phyloP scores from a whole-genome alignment of 2,797 vertebrate species.

The Paguma larvata region DNA sequence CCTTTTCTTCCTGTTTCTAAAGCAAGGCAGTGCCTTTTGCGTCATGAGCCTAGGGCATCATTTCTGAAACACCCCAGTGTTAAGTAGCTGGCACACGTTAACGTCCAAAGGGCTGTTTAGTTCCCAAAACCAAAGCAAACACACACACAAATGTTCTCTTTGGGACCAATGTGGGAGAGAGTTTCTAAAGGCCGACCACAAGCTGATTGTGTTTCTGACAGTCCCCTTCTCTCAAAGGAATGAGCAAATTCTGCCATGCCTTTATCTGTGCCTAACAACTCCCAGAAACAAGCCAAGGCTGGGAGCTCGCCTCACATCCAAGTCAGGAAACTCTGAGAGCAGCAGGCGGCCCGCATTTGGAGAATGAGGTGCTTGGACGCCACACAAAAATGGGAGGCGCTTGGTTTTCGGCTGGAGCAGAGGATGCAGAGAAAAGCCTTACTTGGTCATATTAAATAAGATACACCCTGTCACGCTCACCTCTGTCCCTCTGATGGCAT shows the following conservation, averaged over 20 bases:
- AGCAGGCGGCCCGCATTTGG: neutral
- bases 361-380: slow-evolving; percentile 19
- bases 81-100: slow-evolving; percentile 70
- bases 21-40: slow-evolving; percentile 63
- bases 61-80: slow-evolving; percentile 78
- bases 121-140: slow-evolving; percentile 83
- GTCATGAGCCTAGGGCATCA: slow-evolving; percentile 75
- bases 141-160: slow-evolving; percentile 80
- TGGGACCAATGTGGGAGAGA: slow-evolving; percentile 72
- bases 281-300: slow-evolving; percentile 59
- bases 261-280: slow-evolving; percentile 71
- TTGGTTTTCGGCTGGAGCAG: slow-evolving; percentile 66
- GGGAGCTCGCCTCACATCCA: slow-evolving; percentile 68
- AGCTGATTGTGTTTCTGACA: slow-evolving; percentile 78
- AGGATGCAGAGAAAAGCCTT: neutral
- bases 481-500: slow-evolving; percentile 48
- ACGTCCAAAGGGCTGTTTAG: slow-evolving; percentile 77
- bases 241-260: slow-evolving; percentile 62
- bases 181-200: slow-evolving; percentile 80
- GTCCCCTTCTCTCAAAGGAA: slow-evolving; percentile 53
- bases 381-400: neutral
- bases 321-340: slow-evolving; percentile 67
- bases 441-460: neutral
- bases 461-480: slow-evolving; percentile 36
- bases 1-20: slow-evolving; percentile 67